Conservation (phyloP, 2,888 invertebrate species). For the Choreutis nemorana region DNA sequence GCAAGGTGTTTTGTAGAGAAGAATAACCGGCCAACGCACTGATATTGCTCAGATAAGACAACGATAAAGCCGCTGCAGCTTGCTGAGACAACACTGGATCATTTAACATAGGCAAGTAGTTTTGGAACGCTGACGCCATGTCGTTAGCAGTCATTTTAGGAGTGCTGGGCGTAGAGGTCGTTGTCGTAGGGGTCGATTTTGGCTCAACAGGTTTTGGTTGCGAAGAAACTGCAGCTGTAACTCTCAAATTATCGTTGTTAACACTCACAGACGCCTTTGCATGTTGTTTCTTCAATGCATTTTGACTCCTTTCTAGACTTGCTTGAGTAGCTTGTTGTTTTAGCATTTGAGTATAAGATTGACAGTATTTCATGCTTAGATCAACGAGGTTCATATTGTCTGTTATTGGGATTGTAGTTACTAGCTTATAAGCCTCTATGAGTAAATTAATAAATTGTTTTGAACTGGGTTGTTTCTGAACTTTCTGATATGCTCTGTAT, state of each 20-base stretch:
- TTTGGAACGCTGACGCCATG: conserved; percentile 44
- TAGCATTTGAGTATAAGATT: conserved; percentile 66
- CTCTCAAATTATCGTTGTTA: conserved; percentile 21
- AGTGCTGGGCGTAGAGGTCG: conserved; percentile 18
- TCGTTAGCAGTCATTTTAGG: conserved; percentile 46
- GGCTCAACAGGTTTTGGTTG: conserved; percentile 24
- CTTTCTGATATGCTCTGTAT: conserved; percentile 74
- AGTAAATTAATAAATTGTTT: conserved; percentile 72
- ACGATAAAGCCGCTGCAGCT: conserved; percentile 40
- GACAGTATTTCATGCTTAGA: conserved; percentile 74
- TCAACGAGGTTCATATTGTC: conserved; percentile 72
- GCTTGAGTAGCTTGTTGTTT: conserved; percentile 61
- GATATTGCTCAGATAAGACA: conserved; percentile 42
- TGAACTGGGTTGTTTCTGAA: conserved; percentile 66
- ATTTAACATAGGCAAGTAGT: conserved; percentile 41
- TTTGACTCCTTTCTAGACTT: conserved; percentile 39
- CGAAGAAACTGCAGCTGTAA: conserved; percentile 12
- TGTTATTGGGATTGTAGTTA: conserved; percentile 66
- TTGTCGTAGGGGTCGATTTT: conserved; percentile 16
- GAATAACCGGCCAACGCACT: conserved; percentile 40
- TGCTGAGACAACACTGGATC: conserved; percentile 41
- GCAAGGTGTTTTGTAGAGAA: conserved; percentile 33
- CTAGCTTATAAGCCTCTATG: conserved; percentile 74
- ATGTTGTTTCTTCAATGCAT: conserved; percentile 39
- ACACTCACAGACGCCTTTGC: conserved; percentile 20